Conservation (phyloP, 2,113 vertebrate species). For the Scolopax mira region DNA sequence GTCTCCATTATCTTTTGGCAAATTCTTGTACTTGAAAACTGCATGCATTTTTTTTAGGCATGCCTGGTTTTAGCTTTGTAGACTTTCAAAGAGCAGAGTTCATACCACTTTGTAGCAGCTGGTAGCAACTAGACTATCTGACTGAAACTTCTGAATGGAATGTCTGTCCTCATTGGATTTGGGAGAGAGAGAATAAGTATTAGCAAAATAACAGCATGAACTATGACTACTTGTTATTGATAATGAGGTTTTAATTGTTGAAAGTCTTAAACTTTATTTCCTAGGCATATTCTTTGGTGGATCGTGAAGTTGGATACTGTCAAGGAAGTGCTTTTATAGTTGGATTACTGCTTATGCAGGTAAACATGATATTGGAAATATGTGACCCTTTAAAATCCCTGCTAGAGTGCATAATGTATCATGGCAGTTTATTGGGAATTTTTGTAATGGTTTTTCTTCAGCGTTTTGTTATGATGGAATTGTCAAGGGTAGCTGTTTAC, state of each 20-base stretch:
- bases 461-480: neutral
- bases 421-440: neutral
- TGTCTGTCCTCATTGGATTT: neutral
- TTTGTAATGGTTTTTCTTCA: neutral
- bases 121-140: neutral
- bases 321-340: slow-evolving; percentile 99
- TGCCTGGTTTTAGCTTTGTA: neutral
- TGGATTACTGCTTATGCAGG: slow-evolving; percentile 98
- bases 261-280: slow-evolving; percentile 51
- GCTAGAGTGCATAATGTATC: neutral
- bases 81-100: neutral
- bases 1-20: neutral
- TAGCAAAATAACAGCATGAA: neutral
- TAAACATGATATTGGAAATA: slow-evolving; percentile 58
- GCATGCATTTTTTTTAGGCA: neutral
- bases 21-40: neutral
- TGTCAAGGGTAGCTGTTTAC: neutral
- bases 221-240: neutral
- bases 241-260: neutral
- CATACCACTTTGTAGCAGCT: neutral
- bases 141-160: neutral
- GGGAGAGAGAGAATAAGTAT: neutral
- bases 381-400: neutral
- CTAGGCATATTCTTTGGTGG: slow-evolving; percentile 97
- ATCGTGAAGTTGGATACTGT: slow-evolving; percentile 97